Percentiles rank a stretch among this genome's conserved stretches.
Conservation (phyloP, 2,797 vertebrate species). For the Hyperoplus lanceolatus region DNA sequence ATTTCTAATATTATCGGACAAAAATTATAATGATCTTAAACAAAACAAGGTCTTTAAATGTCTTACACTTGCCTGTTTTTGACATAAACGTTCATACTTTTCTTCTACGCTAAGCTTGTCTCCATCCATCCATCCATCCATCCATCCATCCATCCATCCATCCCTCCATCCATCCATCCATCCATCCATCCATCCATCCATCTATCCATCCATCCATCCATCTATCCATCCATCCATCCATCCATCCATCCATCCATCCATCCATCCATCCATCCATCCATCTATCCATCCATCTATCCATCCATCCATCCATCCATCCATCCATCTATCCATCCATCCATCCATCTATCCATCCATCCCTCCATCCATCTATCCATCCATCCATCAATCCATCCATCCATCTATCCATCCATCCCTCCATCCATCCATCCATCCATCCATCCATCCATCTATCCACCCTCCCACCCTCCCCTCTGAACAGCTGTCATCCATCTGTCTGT, state of each 20-base stretch:
- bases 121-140: background rate
- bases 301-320: no score
- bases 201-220: no score
- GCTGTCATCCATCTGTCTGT: constrained; percentile 53
- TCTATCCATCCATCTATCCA: no score
- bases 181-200: no score
- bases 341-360: no score
- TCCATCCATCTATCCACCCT: background rate
- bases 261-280: background rate
- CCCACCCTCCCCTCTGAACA: background rate
- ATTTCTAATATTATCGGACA: no score
- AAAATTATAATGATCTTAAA: no score
- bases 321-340: no score
- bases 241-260: no score
- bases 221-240: no score
- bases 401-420: background rate
- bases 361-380: background rate
- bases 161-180: no score
- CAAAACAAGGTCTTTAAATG: background rate
- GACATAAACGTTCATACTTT: background rate
- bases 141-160: no score
- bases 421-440: background rate
- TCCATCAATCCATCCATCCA: background rate
- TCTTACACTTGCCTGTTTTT: background rate
- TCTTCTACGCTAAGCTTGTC: background rate